Evolutionary conservation across 2,113 vertebrate genomes (phyloP).

Genomic region (Alces alces): DNA sequence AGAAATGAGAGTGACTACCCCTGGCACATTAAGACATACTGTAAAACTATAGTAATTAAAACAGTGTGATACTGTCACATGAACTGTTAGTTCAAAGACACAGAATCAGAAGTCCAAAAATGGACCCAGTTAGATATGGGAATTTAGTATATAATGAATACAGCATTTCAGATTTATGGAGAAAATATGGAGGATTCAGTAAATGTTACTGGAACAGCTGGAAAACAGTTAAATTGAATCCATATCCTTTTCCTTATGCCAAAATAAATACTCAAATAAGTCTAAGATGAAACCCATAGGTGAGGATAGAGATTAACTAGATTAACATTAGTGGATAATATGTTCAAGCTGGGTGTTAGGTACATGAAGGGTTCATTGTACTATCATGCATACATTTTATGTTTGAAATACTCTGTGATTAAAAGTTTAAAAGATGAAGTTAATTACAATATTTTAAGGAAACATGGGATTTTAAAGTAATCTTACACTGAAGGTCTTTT

Average conservation of each 20-base stretch:
- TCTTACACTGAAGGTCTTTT: not conserved
- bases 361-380: not conserved
- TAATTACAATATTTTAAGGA: slow-evolving; percentile 1
- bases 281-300: not conserved
- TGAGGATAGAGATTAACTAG: not conserved
- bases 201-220: not conserved
- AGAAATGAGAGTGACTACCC: not conserved
- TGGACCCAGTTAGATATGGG: not conserved
- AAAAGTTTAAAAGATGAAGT: not conserved
- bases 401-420: not conserved
- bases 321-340: not conserved
- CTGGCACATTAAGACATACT: not conserved
- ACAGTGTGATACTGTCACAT: not conserved
- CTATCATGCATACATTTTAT: not conserved
- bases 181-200: not conserved
- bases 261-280: not conserved
- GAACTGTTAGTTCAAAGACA: not conserved
- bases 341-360: not conserved
- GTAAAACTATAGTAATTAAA: slow-evolving; percentile 12
- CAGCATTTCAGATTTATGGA: not conserved
- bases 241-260: not conserved
- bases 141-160: not conserved
- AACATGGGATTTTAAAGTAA: not conserved
- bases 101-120: slow-evolving; percentile 22
- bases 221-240: not conserved